These are phyloP conservation scores for Callinectes sapidus DNA, from an alignment of 2,888 invertebrate genomes.

Conservation along the genomic window DNA sequence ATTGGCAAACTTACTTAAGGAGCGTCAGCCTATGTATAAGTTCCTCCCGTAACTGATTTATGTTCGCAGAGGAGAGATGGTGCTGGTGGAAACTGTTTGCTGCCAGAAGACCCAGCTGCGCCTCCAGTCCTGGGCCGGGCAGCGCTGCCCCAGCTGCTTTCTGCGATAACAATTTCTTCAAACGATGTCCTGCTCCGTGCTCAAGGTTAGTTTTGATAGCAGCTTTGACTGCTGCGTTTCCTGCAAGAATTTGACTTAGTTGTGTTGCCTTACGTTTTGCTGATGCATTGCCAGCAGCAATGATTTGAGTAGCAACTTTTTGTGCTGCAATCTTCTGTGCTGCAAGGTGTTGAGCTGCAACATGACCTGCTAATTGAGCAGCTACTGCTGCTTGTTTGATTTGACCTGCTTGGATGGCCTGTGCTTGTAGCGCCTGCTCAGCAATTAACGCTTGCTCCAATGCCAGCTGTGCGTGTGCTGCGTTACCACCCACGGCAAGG, in stretches of 20 bases:
- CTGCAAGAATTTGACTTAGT: not conserved
- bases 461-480: conserved; percentile 29
- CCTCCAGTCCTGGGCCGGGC: not conserved
- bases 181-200: conserved; percentile 9
- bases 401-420: conserved; percentile 44
- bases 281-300: conserved; percentile 19
- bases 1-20: conserved; percentile 53
- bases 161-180: conserved; percentile 38
- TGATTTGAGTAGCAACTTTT: conserved; percentile 35
- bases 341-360: conserved; percentile 41
- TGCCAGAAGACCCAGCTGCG: not conserved
- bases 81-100: not conserved
- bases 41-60: conserved; percentile 38
- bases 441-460: conserved; percentile 43
- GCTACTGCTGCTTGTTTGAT: conserved; percentile 49
- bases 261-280: conserved; percentile 30
- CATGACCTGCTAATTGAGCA: conserved; percentile 46
- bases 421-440: conserved; percentile 42
- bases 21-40: conserved; percentile 50
- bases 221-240: conserved; percentile 23
- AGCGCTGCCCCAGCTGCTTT: not conserved
- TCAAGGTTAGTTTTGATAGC: conserved; percentile 48
- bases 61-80: not conserved
- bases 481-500: conserved; percentile 27
- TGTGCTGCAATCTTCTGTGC: conserved; percentile 31